Evolutionary conservation across 2,797 vertebrate genomes (phyloP), one percentile per base, ranked within the genome.

Genomic region (Aeoliscus strigatus): DNA sequence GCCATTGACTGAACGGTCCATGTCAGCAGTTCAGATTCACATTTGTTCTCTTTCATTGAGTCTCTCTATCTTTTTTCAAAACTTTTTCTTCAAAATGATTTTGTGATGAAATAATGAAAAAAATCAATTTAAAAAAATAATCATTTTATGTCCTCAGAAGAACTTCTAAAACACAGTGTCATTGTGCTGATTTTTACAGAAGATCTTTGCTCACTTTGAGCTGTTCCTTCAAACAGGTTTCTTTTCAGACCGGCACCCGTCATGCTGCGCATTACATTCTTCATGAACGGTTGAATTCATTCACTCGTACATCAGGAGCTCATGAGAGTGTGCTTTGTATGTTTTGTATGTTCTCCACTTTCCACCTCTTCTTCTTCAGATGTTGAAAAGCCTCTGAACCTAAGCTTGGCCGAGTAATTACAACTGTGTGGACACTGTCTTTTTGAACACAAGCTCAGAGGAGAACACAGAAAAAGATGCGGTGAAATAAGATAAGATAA

Each of bases 371-470:
- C 41, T 26, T 60, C 27, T 37, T 38, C 33, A 57, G 28, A 42
- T 51, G 38, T 26, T 55, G 32, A 25, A 56, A 57, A 50, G 26
- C 40, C 21, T 45, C 12, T 61, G 12, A 13, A 27, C 24, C 28
- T 26, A 60, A 31, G 53, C 27, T 46, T 36, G 44, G 40, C 49
- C 37, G 48, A 30, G 35, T 56, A 39, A 41, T 46, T 50, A 59
- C 43, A 61, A 40, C 49, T 53, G 56, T 24, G 14, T 23, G 15
- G 25, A 52, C 25, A 44, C 30, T 46, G 57, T 36, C 45, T 49
- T 43, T 15, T 21, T 65, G 53, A 38, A 61, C 54, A 70, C 56
- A 68, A 60, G 49, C 39, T 64, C 41, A 28, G 24, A 32, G n/a
- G 28, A 2, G 16, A 60, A 31, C 42, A 39, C n/a, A n/a, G n/a